Conservation (phyloP, 2,113 vertebrate genomes). For the Pardalotus punctatus region DNA sequence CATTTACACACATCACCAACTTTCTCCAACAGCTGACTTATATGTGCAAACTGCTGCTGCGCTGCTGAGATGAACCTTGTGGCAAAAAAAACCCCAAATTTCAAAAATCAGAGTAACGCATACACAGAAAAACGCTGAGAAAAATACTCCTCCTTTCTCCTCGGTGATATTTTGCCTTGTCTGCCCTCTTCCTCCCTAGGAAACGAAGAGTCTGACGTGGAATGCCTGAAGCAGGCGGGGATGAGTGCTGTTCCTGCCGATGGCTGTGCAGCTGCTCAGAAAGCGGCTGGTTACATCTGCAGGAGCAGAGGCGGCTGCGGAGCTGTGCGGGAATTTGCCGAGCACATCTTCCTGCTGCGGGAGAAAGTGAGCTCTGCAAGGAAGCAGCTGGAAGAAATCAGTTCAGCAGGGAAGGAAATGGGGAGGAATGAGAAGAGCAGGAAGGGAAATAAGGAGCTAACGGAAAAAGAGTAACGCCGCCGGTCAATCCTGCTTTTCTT, state of each 20-base stretch:
- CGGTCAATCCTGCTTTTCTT: not conserved
- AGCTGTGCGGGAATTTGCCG: conserved; percentile 85
- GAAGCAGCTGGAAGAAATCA: conserved; percentile 62
- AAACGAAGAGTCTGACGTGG: conserved; percentile 80
- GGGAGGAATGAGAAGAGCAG: conserved; percentile 33
- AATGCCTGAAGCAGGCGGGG: conserved; percentile 82
- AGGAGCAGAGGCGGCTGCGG: conserved; percentile 74
- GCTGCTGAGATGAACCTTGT: not conserved
- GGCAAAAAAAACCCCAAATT: not conserved
- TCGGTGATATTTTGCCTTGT: not conserved
- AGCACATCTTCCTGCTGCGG: conserved; percentile 83
- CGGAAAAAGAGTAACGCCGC: not conserved
- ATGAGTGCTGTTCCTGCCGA: conserved; percentile 81
- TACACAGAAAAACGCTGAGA: not conserved
- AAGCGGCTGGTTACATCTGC: conserved; percentile 84
- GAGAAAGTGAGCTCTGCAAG: conserved; percentile 73
- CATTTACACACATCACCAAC: not conserved
- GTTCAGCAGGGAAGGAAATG: not conserved
- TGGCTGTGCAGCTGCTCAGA: conserved; percentile 71
- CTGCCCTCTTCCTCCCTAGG: conserved; percentile 67
- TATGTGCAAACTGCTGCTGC: not conserved
- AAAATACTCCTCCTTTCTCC: not conserved
- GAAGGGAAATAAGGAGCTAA: not conserved
- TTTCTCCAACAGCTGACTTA: not conserved
- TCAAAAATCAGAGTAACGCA: accelerated